Evolutionary conservation across 1,140 invertebrate genomes (phyloP).

Genomic region (Oreohelix idahoensis): DNA sequence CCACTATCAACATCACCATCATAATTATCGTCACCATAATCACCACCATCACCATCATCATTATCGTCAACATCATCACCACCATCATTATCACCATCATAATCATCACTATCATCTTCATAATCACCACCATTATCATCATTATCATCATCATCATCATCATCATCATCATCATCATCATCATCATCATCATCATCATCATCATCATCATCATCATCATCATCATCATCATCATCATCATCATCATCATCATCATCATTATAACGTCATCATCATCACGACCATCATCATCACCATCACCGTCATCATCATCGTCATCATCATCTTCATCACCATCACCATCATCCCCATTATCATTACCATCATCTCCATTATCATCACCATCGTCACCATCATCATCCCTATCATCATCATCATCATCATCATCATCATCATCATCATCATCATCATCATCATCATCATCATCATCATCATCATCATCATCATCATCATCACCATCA

Average conservation of each 20-base stretch:
- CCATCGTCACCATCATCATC: background rate
- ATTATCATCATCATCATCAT: background rate
- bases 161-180: conserved; percentile 4
- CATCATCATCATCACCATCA: conserved; percentile 2
- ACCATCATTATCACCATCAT: background rate
- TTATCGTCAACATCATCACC: background rate
- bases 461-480: conserved; percentile 9
- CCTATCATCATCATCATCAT: background rate
- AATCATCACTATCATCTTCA: background rate
- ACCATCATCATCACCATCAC: background rate
- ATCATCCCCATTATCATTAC: too few species aligned
- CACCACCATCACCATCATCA: too few species aligned
- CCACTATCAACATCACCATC: too few species aligned
- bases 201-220: background rate
- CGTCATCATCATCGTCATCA: conserved; percentile 9
- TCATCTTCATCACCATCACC: background rate
- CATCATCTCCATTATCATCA: background rate
- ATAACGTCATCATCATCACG: background rate
- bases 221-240: too few species aligned
- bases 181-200: conserved; percentile 1
- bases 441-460: background rate
- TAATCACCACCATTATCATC: background rate
- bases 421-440: background rate
- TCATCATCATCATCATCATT: too few species aligned
- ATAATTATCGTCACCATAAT: too few species aligned